Evolutionary conservation across 2,797 vertebrate species (phyloP).

Genomic region (Manis crassicaudata): DNA sequence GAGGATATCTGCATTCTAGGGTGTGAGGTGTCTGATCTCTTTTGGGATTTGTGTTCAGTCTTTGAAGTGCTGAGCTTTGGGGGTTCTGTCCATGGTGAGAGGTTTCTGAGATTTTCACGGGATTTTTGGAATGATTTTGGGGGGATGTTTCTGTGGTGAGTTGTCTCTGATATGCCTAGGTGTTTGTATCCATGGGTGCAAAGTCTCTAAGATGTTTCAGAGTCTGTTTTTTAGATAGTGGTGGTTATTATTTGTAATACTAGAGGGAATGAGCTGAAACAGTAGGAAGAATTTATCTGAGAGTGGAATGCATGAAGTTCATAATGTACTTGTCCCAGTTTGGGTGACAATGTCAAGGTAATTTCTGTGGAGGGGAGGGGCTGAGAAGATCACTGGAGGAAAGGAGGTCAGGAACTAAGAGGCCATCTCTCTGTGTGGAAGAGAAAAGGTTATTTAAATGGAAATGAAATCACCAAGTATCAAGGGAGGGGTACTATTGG

Average conservation of each 20-base stretch:
- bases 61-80: not conserved
- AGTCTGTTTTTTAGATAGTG: not conserved
- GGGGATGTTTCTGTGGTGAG: not conserved
- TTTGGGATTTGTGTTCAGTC: not conserved
- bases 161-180: not conserved
- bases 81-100: not conserved
- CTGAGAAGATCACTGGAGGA: not conserved
- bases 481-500: not conserved
- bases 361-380: not conserved
- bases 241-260: not conserved
- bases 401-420: not conserved
- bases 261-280: not conserved
- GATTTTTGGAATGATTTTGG: not conserved
- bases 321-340: not conserved
- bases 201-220: not conserved
- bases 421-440: not conserved
- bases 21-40: not conserved
- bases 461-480: not conserved
- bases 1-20: not conserved
- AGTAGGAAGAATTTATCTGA: not conserved
- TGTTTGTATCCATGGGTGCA: not conserved
- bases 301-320: not conserved
- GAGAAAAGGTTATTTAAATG: not conserved
- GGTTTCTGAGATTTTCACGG: conserved; percentile 16
- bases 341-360: not conserved